Conservation (phyloP, 2,113 vertebrate genomes). For the Condylura cristata region DNA sequence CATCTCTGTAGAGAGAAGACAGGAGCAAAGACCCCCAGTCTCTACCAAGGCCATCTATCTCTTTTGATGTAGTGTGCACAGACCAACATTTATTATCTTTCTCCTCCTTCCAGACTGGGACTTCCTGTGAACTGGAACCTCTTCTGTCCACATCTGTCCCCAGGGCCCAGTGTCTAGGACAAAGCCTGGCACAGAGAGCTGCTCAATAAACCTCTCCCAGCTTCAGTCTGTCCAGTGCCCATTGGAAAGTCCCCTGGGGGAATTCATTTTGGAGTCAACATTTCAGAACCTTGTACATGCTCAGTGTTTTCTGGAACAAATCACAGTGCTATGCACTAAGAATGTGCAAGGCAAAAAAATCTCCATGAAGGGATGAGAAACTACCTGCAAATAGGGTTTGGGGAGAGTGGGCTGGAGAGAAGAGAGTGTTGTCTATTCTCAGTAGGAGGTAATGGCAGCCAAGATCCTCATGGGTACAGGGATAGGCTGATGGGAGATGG, state of each 20-base stretch:
- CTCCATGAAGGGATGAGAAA: neutral
- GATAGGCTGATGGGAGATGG: neutral
- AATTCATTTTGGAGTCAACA: neutral
- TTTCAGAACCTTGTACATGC: neutral
- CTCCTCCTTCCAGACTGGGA: neutral
- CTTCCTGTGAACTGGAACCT: neutral
- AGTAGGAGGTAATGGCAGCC: neutral
- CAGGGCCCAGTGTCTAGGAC: neutral
- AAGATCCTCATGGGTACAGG: neutral
- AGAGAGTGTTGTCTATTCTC: neutral
- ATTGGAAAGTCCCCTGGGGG: too few relatives aligned
- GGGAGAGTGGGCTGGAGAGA: neutral
- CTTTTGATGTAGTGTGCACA: rapidly evolving
- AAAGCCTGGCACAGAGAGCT: neutral
- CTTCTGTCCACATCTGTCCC: neutral
- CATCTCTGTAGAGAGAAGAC: neutral
- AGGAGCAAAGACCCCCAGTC: neutral
- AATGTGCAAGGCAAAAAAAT: neutral
- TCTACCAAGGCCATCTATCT: neutral
- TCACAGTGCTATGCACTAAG: neutral
- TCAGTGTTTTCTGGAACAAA: neutral
- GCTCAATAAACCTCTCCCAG: neutral
- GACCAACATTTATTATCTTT: neutral
- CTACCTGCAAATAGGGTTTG: neutral
- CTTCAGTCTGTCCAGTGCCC: neutral